These are phyloP conservation scores for Salpingus planirostris DNA, from an alignment of 2,888 invertebrate genomes.

Conservation along the genomic window DNA sequence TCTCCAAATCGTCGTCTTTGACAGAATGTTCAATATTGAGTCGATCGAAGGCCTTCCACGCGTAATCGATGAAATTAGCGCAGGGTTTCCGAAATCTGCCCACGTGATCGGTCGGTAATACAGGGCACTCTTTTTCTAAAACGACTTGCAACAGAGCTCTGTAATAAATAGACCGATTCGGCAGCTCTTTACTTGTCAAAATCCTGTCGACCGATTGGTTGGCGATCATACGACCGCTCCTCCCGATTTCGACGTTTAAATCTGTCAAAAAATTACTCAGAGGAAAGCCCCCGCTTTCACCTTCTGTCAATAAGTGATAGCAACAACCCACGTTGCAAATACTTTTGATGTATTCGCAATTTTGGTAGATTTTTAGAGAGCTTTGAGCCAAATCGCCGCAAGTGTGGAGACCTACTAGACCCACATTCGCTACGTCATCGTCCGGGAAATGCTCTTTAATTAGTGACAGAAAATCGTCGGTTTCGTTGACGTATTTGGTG, in stretches of 20 bases:
- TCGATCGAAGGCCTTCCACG: conserved; percentile 55
- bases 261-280: conserved; percentile 53
- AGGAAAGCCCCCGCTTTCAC: conserved; percentile 49
- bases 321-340: conserved; percentile 84
- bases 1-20: conserved; percentile 40
- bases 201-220: conserved; percentile 75
- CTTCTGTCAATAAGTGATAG: conserved; percentile 70
- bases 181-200: conserved; percentile 45
- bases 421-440: conserved; percentile 39
- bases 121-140: conserved; percentile 40
- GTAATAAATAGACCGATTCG: conserved; percentile 61
- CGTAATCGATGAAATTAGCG: conserved; percentile 59
- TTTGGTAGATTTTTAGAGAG: conserved; percentile 59
- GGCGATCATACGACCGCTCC: conserved; percentile 78
- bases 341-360: conserved; percentile 46
- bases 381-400: conserved; percentile 77
- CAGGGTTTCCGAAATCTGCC: conserved; percentile 46
- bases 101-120: conserved; percentile 46
- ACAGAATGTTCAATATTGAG: conserved; percentile 47
- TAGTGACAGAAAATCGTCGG: conserved; percentile 47
- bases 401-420: conserved; percentile 73
- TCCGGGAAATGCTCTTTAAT: conserved; percentile 44
- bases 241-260: conserved; percentile 48
- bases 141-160: conserved; percentile 67
- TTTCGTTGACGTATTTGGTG: conserved; percentile 50